A percentile compares a stretch with the other conserved stretches of the same genome.
These are phyloP conservation scores for Calliopum simillimum DNA, from an alignment of 2,888 invertebrate species.

Conservation along the genomic window DNA sequence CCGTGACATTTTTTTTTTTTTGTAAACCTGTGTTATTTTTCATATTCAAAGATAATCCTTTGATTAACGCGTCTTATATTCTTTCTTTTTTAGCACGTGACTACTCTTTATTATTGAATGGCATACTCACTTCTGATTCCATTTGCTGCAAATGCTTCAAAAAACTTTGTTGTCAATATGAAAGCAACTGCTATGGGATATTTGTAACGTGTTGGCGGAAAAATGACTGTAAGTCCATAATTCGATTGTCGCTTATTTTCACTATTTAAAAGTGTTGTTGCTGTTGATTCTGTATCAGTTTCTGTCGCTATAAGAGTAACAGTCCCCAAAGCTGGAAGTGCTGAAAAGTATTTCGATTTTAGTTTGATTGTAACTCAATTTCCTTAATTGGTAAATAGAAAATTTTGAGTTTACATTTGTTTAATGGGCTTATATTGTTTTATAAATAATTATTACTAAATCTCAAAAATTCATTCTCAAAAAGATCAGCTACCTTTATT, in stretches of 20 bases:
- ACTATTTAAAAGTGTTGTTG: conserved; percentile 41
- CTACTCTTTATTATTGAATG: background rate
- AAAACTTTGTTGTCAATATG: conserved; percentile 63
- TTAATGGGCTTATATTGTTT: no score
- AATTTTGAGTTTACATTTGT: background rate
- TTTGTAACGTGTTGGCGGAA: conserved; percentile 52
- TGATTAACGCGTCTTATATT: no score
- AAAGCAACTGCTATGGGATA: conserved; percentile 65
- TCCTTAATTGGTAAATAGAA: background rate
- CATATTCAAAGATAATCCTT: no score
- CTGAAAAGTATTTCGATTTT: conserved; percentile 42
- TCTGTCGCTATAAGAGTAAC: conserved; percentile 39
- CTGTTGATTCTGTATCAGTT: conserved; percentile 27
- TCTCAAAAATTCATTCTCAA: no score
- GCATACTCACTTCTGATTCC: conserved; percentile 67
- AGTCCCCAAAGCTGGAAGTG: conserved; percentile 56
- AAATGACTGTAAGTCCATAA: conserved; percentile 55
- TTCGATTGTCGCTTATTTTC: conserved; percentile 48
- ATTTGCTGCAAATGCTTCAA: conserved; percentile 67
- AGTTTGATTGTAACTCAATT: background rate
- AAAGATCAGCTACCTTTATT: no score
- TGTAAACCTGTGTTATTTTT: no score
- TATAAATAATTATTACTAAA: no score
- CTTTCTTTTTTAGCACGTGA: no score
- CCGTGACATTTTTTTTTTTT: no score